Evolutionary conservation across 2,797 vertebrate species (phyloP), one percentile per base, ranked within the genome.

Genomic region (Hydrocynus forskahlii): DNA sequence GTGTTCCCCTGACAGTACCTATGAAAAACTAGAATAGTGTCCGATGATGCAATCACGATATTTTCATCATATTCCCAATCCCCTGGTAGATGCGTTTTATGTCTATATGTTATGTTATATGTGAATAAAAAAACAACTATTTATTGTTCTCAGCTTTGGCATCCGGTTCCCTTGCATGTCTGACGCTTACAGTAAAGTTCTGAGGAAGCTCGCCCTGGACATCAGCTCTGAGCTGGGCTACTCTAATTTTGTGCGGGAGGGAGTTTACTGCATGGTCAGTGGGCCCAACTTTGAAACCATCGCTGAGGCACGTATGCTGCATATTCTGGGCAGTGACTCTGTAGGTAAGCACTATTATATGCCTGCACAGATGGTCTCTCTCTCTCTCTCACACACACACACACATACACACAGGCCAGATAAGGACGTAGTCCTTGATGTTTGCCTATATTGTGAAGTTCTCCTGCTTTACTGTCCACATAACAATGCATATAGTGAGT

Each of bases 241-340:
- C 85, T 88, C 87, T 0, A 83, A 89, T 60, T 91, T 91, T 67
- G 76, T 94, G 50, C 86, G 80, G 4, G 92, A 94, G 19, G 94
- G 94, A 0, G 92, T 94, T 0, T 94, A 93, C 86, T 94, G 92
- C 68, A 94, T 94, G 93, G 92, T 93, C 77, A 92, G 92, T 81
- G 93, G 93, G 21, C 93, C 93, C 0, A 93, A 92, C 88, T 94
- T 94, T 25, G 93, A 94, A 84, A 94, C 93, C 50, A 88, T 93
- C 0, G 93, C 94, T 7, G 93, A 94, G 84, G 92, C 92, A 23
- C 83, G 90, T 16, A 92, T 94, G 91, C 89, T 94, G 80, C 89
- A 86, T 66, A 84, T 91, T 38, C 87, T 94, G 14, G 93, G 93
- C 75, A 91, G 91, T 0, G 92, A 93, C 82, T 92, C 92, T 19